Conservation (phyloP, 2,113 vertebrate species). For the human region DNA sequence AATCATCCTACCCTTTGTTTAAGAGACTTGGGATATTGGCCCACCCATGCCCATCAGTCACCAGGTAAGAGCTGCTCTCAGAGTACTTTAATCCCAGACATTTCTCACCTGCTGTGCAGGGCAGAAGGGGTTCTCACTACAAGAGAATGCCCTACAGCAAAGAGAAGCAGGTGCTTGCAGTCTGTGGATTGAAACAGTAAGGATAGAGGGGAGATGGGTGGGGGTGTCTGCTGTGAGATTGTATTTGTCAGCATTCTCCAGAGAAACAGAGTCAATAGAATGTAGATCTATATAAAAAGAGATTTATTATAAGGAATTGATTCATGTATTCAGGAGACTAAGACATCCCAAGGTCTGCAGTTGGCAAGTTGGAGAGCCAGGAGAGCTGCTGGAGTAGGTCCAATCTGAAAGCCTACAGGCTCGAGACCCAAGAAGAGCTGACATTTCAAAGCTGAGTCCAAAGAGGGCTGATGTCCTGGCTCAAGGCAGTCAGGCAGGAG, state of each 20-base stretch:
- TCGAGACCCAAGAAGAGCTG: neutral
- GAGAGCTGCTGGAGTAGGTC: neutral
- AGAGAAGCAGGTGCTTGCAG: neutral
- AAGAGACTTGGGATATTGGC: too few relatives aligned
- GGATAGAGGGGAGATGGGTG: neutral
- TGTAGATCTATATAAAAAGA: neutral
- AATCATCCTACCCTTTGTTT: neutral
- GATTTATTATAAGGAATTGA: neutral
- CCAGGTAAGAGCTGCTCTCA: neutral
- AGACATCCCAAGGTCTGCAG: neutral
- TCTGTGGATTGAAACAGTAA: fast-evolving
- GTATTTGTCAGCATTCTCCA: neutral
- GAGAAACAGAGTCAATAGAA: neutral
- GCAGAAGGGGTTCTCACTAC: neutral
- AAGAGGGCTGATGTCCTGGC: neutral
- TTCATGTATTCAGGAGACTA: neutral
- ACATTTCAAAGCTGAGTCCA: neutral
- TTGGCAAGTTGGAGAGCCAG: neutral
- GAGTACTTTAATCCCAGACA: neutral
- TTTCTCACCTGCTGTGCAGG: neutral
- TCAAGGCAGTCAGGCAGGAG: neutral
- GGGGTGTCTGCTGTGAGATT: neutral
- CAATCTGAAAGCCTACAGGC: neutral
- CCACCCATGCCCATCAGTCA: neutral
- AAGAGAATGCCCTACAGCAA: neutral